Base-by-base conservation (phyloP, 2,797 vertebrate genomes). In the Benthosema pterotum region DNA sequence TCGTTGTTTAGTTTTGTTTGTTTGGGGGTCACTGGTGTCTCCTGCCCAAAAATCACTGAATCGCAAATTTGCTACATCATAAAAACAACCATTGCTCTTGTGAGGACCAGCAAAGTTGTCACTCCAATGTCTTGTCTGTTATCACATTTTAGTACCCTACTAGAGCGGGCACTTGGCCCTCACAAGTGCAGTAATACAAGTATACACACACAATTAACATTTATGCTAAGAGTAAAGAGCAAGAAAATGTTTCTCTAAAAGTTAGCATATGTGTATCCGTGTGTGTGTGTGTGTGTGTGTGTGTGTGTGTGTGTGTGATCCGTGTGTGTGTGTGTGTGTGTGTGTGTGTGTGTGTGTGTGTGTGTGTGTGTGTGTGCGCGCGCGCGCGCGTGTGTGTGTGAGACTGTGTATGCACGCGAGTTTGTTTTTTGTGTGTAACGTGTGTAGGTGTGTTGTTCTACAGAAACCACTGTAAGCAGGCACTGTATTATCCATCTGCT, bases 331-430 rank as follows among this genome's bases (percentile, higher is more conserved):
- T 4, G 5, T 56, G 38, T 42, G 54, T 52, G 18, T 13, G 12
- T 25, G 51, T 12, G 22, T 52, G 16, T n/a, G 25, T 54, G 52
- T 76, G 67, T 77, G 64, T 67, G 60, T 22, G 22, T 22, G 22
- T 25, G 22, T 25, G 22, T 25, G 22, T 58, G 45, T 64, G 59
- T 22, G 43, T 78, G 63, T 60, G 53, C 45, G 67, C 72, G 61
- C 80, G 67, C 72, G 75, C 80, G 74, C 77, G 66, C 45, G 67
- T 74, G 61, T 81, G 67, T 74, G 75, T 82, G 74, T 78, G 66
- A 54, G 72, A 75, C 69, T 74, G 64, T 61, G 73, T 74, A 75
- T 55, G 25, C 9, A 75, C 42, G 25, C 9, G 12, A 2, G 51
- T 12, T 17, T 52, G 51, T 25, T 80, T 86, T n/a, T 25, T 25